phyloP scores from a whole-genome alignment of 2,888 invertebrate species.

The Tipula unca region DNA sequence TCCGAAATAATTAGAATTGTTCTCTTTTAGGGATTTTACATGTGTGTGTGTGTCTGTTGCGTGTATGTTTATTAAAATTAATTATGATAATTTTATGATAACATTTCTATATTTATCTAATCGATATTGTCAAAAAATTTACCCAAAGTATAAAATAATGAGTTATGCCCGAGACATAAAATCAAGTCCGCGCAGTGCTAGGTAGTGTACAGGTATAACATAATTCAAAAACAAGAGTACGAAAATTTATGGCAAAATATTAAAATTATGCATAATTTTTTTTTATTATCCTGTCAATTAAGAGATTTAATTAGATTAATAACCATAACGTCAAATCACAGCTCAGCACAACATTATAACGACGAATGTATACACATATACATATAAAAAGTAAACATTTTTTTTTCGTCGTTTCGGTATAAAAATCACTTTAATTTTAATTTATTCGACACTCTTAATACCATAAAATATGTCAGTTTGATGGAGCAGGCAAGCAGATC shows the following conservation, averaged over 20 bases:
- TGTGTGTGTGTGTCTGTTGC: too few relatives aligned
- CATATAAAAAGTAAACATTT: background rate
- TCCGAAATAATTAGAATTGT: too few relatives aligned
- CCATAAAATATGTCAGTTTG: background rate
- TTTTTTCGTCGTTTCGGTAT: background rate
- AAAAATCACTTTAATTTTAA: background rate
- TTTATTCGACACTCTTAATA: background rate
- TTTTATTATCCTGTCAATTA: background rate
- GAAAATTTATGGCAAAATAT: background rate
- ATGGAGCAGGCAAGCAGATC: background rate
- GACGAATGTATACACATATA: background rate
- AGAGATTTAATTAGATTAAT: background rate
- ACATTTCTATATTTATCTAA: background rate
- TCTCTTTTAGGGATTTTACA: too few relatives aligned
- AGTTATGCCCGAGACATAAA: background rate
- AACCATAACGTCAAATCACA: background rate
- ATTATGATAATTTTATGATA: background rate
- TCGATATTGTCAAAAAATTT: background rate
- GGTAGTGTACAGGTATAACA: too few relatives aligned
- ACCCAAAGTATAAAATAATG: background rate
- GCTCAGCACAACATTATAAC: background rate
- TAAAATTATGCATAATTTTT: background rate
- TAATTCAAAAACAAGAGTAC: too few relatives aligned
- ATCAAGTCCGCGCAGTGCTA: too few relatives aligned
- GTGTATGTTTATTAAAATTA: background rate